Base-by-base conservation (phyloP, 1,140 invertebrate species). In the Fopius arisanus region DNA sequence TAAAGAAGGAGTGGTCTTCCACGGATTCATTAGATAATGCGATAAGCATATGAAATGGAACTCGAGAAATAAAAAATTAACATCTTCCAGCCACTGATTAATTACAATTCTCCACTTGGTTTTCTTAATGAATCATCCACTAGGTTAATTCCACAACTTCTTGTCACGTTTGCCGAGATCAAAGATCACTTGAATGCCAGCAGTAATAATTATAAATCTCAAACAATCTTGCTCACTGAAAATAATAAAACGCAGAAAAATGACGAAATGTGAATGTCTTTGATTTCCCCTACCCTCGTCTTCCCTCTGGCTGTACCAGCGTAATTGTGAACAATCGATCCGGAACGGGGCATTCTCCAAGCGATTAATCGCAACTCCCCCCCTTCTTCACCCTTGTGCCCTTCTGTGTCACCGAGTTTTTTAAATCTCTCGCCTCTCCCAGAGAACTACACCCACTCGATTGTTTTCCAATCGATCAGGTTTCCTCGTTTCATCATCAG, bases 291-390 rank as follows among this genome's bases (percentile, higher is more conserved):
- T 65, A 1, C 3, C 14, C 26, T 62, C n/a, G 14, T n/a, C 7
- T 29, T 65, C 14, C 28, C 29, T 12, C 23, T 26, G 29, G 6
- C 29, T 65, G 6, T 33, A 12, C 3, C 62, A 65, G 1, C 33
- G 62, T 29, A 65, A 31, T 65, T 33, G 29, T 16, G 29, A 65
- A 65, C 62, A 65, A 65, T 65, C 62, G 62, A 65, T 65, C 26
- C 62, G 28, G 28, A 65, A 65, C 29, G 62, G 28, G 28, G 62
- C 28, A 65, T 65, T 65, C 62, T 65, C 28, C 33, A 29, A 33
- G 29, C 62, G 29, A 65, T 65, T 65, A 65, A 65, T 65, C 62
- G 62, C 29, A 59, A 59, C 54, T 59, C 5, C 54, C 29, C 28
- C 28, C 28, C 29, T n/a, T 31, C n/a, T 23, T 23, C 7, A 9